Evolutionary conservation across 2,888 invertebrate species (phyloP).

Genomic region (Pyralis farinalis): DNA sequence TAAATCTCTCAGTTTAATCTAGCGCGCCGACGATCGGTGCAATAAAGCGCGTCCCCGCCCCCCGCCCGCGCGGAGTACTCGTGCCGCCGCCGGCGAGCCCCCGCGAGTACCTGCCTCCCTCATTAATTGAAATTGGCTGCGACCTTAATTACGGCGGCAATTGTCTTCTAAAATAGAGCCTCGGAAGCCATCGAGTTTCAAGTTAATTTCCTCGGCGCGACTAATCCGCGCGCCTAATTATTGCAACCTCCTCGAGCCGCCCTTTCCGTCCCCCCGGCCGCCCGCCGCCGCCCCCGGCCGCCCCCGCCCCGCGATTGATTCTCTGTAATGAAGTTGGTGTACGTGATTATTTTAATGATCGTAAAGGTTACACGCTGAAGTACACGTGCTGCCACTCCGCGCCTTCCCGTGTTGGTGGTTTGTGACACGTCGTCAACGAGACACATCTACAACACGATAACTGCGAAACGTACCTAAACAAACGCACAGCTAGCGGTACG

Average conservation of each 20-base stretch:
- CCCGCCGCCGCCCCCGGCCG: constrained; percentile 7
- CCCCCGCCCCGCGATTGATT: constrained; percentile 30
- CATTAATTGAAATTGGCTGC: constrained; percentile 29
- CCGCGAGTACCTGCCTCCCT: constrained; percentile 32
- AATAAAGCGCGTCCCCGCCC: constrained; percentile 4
- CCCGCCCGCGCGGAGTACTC: neutral
- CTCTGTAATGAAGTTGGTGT: constrained; percentile 23
- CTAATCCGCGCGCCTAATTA: constrained; percentile 71
- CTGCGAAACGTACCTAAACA: too few relatives aligned
- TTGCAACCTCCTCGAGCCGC: constrained; percentile 34
- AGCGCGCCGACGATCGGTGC: constrained; percentile 1
- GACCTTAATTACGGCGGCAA: constrained; percentile 33
- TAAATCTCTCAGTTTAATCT: constrained; percentile 2
- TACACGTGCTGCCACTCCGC: too few relatives aligned
- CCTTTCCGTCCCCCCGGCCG: constrained; percentile 13
- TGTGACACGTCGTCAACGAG: too few relatives aligned
- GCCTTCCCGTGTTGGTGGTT: too few relatives aligned
- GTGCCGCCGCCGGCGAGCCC: neutral
- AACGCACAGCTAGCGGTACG: too few relatives aligned
- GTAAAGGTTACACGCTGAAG: constrained; percentile 9
- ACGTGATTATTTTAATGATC: constrained; percentile 10
- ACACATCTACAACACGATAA: too few relatives aligned
- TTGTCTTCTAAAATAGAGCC: constrained; percentile 23
- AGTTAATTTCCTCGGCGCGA: constrained; percentile 63
- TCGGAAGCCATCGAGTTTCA: constrained; percentile 42